Conservation (phyloP, 2,797 vertebrate genomes). For the Takifugu ocellatus region DNA sequence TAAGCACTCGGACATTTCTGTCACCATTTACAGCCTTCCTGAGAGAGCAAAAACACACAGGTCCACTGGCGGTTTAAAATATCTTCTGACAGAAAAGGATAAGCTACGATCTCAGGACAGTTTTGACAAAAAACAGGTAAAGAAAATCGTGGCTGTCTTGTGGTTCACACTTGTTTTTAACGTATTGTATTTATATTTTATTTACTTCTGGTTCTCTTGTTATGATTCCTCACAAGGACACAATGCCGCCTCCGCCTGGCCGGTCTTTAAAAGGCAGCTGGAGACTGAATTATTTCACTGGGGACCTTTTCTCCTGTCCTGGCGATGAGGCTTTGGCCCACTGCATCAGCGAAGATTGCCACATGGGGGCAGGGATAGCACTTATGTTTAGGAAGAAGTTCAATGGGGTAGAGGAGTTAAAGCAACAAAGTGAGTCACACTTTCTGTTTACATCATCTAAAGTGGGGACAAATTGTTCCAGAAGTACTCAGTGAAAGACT, state of each 20-base stretch:
- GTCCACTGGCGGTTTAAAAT: too few relatives aligned
- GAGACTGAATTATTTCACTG: slow-evolving; percentile 72
- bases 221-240: background rate
- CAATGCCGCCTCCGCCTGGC: slow-evolving; percentile 42
- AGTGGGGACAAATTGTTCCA: too few relatives aligned
- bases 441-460: too few relatives aligned
- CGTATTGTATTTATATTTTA: background rate
- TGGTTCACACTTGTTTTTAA: too few relatives aligned
- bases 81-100: too few relatives aligned
- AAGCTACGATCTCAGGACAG: too few relatives aligned
- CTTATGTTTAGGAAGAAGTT: slow-evolving; percentile 85
- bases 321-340: slow-evolving; percentile 84
- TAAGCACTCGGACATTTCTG: slow-evolving; percentile 76
- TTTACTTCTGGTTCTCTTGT: background rate
- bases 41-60: slow-evolving; percentile 34
- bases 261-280: slow-evolving; percentile 39
- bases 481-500: too few relatives aligned
- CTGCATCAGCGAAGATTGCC: slow-evolving; percentile 93
- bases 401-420: slow-evolving; percentile 78
- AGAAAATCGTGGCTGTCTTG: too few relatives aligned
- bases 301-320: slow-evolving; percentile 85
- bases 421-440: slow-evolving; percentile 84
- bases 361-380: slow-evolving; percentile 92
- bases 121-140: too few relatives aligned
- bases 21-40: slow-evolving; percentile 86